phyloP scores from a whole-genome alignment of 2,888 invertebrate species.

The Hemaris fuciformis region DNA sequence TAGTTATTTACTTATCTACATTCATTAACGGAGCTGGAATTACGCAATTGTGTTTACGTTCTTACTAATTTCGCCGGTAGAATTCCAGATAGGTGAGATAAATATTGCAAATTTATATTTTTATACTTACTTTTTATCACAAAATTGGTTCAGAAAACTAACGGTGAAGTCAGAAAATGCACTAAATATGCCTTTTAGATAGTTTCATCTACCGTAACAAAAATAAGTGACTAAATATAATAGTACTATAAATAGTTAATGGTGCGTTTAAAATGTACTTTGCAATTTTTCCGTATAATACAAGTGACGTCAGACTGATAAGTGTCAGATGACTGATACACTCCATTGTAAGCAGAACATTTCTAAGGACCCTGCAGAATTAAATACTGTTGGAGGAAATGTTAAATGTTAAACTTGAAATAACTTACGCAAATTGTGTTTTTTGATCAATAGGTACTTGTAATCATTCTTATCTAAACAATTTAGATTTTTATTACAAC shows the following conservation, averaged over 20 bases:
- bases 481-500: too few species aligned
- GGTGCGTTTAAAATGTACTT: not conserved
- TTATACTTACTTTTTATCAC: conserved; percentile 27
- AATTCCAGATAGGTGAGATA: conserved; percentile 19
- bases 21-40: not conserved
- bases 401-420: too few species aligned
- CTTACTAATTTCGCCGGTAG: conserved; percentile 26
- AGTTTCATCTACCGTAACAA: not conserved
- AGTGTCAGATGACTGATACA: conserved; percentile 42
- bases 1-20: conserved; percentile 22
- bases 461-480: too few species aligned
- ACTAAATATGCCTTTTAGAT: conserved; percentile 28
- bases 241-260: not conserved
- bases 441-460: too few species aligned
- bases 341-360: conserved; percentile 32
- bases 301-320: conserved; percentile 26
- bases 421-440: too few species aligned
- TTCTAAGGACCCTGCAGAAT: not conserved
- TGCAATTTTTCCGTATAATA: conserved; percentile 33
- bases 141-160: conserved; percentile 21
- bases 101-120: conserved; percentile 1
- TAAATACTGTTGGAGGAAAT: too few species aligned
- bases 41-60: conserved; percentile 1
- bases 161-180: conserved; percentile 25
- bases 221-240: not conserved